Evolutionary conservation across 1,140 invertebrate species (phyloP), one percentile per base, ranked within the genome.

Genomic region (Galleria mellonella): DNA sequence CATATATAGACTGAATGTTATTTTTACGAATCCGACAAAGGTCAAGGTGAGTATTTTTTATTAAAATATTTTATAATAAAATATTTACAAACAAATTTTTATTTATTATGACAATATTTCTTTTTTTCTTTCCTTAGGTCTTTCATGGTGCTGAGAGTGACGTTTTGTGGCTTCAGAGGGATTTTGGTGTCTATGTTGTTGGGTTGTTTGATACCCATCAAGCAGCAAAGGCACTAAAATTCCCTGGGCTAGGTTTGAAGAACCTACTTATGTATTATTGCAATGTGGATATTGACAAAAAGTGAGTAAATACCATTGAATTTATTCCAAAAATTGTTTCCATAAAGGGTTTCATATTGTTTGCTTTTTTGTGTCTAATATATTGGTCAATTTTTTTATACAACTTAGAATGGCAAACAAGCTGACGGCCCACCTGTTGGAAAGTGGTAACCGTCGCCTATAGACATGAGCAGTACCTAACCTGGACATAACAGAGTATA

Each of bases 161-260:
- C 77, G 90, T 99, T 27, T 82, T 92, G 12, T 99, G 98, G 98
- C 84, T 99, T 12, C 98, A 99, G 76, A 89, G 96, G 35, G 98
- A 99, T 88, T 92, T 99, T 43, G 94, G 96, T 0, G 58, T 99
- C 0, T 99, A 99, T 71, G 77, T 99, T 10, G 97, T 99, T 0
- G 98, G 98, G 64, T 92, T 99, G 91, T 99, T 99, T 81, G 98
- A 99, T 73, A 99, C 98, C 0, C 90, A 96, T 73, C 91, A 94
- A 65, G 97, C 97, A 0, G 92, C 96, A 0, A 91, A 93, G 53
- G 84, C 91, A 0, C 85, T 99, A 0, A 88, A 90, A n/a, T 89
- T 94, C 51, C 85, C 90, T 0, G 89, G 91, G 23, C 87, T 93
- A 2, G 96, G 95, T 11, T 87, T 99, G 14, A 90, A 93, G 0